A percentile compares a stretch with the other conserved stretches of the same genome.
Conservation (phyloP, 1,140 invertebrate species). For the Solenopsis invicta region DNA sequence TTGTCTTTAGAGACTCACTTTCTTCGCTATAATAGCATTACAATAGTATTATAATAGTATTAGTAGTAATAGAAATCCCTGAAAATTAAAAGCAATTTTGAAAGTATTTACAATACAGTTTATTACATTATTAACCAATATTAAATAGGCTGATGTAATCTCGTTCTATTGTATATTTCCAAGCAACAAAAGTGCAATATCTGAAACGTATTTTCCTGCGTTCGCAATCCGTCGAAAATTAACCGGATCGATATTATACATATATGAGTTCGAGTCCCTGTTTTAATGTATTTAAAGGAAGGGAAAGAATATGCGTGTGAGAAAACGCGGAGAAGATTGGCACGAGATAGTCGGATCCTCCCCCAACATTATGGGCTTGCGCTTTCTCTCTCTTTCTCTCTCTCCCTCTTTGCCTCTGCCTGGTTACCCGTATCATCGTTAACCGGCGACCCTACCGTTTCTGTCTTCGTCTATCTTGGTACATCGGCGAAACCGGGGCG, state of each 20-base stretch:
- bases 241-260: no score
- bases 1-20: not conserved
- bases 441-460: slow-evolving; percentile 19
- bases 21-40: not conserved
- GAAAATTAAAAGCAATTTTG: not conserved
- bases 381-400: slow-evolving; percentile 7
- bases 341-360: slow-evolving; percentile 17
- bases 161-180: no score
- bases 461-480: slow-evolving; percentile 22
- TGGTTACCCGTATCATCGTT: slow-evolving; percentile 32
- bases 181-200: no score
- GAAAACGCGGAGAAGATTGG: slow-evolving; percentile 20
- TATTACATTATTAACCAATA: not conserved
- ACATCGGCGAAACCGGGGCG: slow-evolving; percentile 31
- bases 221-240: no score
- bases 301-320: not conserved
- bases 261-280: not conserved
- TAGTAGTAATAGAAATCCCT: not conserved
- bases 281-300: slow-evolving; percentile 19
- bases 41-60: no score
- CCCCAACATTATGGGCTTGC: slow-evolving; percentile 13
- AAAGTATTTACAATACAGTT: not conserved
- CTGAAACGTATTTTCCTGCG: no score
- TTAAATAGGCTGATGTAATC: no score
- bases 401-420: not conserved